These are phyloP conservation scores for Polypedilum vanderplanki DNA, from an alignment of 1,140 invertebrate species.

Conservation along the genomic window DNA sequence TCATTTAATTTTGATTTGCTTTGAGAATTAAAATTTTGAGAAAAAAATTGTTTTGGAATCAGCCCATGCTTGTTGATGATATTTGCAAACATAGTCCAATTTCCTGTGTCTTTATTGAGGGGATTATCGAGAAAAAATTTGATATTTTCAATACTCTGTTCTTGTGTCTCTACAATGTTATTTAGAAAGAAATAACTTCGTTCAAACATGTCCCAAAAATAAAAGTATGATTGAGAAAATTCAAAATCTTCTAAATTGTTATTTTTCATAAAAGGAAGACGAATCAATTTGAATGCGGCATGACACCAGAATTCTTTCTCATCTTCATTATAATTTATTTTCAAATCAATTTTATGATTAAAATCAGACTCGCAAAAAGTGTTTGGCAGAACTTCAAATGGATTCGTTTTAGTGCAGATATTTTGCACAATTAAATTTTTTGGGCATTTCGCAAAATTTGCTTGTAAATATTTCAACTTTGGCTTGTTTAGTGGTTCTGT, in stretches of 20 bases:
- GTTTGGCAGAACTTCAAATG: constrained; percentile 64
- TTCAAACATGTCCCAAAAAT: constrained; percentile 91
- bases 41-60: constrained; percentile 80
- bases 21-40: constrained; percentile 72
- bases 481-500: not conserved
- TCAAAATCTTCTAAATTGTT: constrained; percentile 83
- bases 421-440: constrained; percentile 76
- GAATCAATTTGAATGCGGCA: constrained; percentile 74
- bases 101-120: constrained; percentile 69
- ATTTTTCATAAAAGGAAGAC: constrained; percentile 77
- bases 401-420: constrained; percentile 69
- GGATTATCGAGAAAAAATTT: constrained; percentile 67
- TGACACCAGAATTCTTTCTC: constrained; percentile 61
- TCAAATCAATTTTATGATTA: constrained; percentile 67
- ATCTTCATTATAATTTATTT: not conserved
- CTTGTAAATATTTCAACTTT: not conserved
- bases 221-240: constrained; percentile 80
- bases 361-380: constrained; percentile 59
- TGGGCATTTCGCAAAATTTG: constrained; percentile 57
- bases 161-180: constrained; percentile 68
- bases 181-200: constrained; percentile 78
- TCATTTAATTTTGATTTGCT: constrained; percentile 63
- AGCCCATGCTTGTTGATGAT: constrained; percentile 81
- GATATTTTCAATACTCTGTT: constrained; percentile 63
- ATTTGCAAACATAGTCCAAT: constrained; percentile 88